Evolutionary conservation across 2,113 vertebrate species (phyloP), one percentile per base, ranked within the genome.

Genomic region (Bombycilla garrulus): DNA sequence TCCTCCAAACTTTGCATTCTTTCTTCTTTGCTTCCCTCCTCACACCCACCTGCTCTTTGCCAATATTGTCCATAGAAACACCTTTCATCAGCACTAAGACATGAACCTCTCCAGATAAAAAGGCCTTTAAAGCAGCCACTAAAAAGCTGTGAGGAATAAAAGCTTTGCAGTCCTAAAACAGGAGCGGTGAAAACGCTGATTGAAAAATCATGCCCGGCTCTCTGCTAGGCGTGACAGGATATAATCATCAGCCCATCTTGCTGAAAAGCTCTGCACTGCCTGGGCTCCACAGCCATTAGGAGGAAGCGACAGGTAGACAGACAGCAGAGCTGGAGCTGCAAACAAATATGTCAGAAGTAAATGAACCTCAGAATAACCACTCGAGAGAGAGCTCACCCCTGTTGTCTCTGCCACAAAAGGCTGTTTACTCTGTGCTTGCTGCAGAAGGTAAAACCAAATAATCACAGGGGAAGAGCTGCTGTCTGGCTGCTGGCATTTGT

Each of bases 321-420:
- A 81, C 53, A 12, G 80, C 71, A 64, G 81, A 45, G 57, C 92
- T 66, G 74, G 87, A 96, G 90, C 67, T 95, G 93, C 96, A 94
- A 97, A 96, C 95, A 97, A 96, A 97, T 91, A 92, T 89, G 95
- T 97, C 97, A 96, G 67, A 74, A 96, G 95, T 28, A 97, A 97
- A 97, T 93, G 97, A 98, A 95, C 97, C 97, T 96, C 95, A 84
- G 95, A 94, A 96, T 91, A 97, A 97, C 88, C 96, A 83, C 97
- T 93, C 71, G 92, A 95, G 95, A 96, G 93, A 70, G 78, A 93
- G 95, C 95, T 97, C 91, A 89, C 91, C 79, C 84, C 91, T 81
- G 70, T 94, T 97, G 94, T 96, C 93, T 97, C 91, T 74, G 89
- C 84, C 93, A 65, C 87, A 81, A 93, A 97, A 96, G 90, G 94